These are phyloP conservation scores for Apteryx mantelli DNA, from an alignment of 2,113 vertebrate species.

Conservation along the genomic window DNA sequence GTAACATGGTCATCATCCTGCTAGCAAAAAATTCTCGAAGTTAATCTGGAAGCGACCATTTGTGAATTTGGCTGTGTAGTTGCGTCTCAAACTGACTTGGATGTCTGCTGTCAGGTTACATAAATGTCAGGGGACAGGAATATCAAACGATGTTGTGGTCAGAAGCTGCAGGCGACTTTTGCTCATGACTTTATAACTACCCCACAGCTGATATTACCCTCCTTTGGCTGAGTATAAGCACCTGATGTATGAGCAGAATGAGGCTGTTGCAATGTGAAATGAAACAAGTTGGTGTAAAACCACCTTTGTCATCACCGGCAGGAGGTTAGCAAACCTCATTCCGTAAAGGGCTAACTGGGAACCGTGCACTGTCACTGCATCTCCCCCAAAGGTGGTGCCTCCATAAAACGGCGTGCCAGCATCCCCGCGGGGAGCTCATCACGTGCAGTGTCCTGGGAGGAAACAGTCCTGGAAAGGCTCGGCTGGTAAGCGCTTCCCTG, in stretches of 20 bases:
- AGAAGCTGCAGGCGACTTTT: neutral
- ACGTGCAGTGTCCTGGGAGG: rapidly evolving
- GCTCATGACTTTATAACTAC: too few relatives aligned
- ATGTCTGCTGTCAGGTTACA: neutral
- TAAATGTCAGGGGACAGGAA: neutral
- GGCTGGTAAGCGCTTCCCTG: neutral
- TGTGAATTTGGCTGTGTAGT: neutral
- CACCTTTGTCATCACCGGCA: too few relatives aligned
- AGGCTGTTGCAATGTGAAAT: neutral
- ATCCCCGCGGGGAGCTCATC: neutral
- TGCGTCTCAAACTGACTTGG: neutral
- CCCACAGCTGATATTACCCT: too few relatives aligned
- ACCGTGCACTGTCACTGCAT: rapidly evolving
- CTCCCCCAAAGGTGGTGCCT: neutral
- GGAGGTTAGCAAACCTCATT: neutral
- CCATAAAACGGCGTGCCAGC: neutral
- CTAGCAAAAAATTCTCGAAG: neutral
- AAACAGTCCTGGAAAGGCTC: neutral
- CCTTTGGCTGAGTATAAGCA: too few relatives aligned
- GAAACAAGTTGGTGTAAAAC: neutral
- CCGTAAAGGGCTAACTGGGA: neutral
- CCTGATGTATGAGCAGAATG: too few relatives aligned
- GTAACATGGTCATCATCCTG: neutral
- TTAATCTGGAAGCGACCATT: neutral
- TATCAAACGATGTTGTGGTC: neutral